Evolutionary conservation across 2,888 invertebrate genomes (phyloP).

Genomic region (Scaptomyza cyrtandrae): DNA sequence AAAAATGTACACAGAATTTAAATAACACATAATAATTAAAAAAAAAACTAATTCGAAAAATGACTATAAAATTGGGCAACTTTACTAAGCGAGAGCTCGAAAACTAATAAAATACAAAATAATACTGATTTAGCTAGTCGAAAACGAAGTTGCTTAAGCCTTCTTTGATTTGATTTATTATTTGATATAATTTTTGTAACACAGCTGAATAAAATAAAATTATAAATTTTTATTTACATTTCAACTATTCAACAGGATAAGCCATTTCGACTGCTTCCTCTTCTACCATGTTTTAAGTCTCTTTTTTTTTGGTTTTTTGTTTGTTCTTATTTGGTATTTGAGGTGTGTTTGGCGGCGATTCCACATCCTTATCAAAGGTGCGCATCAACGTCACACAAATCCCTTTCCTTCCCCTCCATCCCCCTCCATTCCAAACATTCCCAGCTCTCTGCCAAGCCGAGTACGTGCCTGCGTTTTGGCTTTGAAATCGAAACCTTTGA

Average conservation of each 20-base stretch:
- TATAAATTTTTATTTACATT: background rate
- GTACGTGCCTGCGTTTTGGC: conserved; percentile 67
- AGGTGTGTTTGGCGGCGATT: conserved; percentile 53
- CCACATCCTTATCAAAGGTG: conserved; percentile 76
- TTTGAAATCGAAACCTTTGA: conserved; percentile 76
- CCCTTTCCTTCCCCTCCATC: conserved; percentile 22
- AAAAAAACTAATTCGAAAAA: background rate
- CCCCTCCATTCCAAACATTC: too few species aligned
- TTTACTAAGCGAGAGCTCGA: background rate
- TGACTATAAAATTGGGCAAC: background rate
- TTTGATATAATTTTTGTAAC: too few species aligned
- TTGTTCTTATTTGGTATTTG: conserved; percentile 33
- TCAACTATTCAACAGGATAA: conserved; percentile 60
- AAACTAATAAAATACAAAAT: background rate
- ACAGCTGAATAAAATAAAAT: background rate
- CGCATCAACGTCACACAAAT: conserved; percentile 73
- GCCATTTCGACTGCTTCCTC: conserved; percentile 32
- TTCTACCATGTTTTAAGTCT: conserved; percentile 9
- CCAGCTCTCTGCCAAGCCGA: conserved; percentile 10
- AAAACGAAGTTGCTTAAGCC: background rate
- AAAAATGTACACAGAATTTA: background rate
- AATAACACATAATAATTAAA: background rate
- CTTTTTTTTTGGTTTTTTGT: conserved; percentile 13
- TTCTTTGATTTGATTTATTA: background rate
- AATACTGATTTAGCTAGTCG: background rate